A percentile compares a stretch with the other conserved stretches of the same genome.
These are phyloP conservation scores for Podiceps cristatus DNA, from an alignment of 2,113 vertebrate genomes.

Conservation along the genomic window DNA sequence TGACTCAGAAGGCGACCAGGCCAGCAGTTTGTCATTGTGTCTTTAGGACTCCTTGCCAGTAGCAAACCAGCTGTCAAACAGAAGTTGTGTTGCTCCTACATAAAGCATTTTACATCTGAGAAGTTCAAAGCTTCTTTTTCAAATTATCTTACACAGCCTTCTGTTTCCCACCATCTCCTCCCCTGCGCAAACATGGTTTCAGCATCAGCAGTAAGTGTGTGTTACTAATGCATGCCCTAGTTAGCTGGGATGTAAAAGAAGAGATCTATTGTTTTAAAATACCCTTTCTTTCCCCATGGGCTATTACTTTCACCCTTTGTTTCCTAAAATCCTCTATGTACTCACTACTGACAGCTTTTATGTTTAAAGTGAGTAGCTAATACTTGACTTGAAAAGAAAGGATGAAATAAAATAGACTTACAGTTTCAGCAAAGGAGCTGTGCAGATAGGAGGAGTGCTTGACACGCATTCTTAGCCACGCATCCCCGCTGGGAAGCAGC, in stretches of 20 bases:
- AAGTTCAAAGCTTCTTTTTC: not conserved
- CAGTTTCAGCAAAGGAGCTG: not conserved
- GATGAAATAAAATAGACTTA: not conserved
- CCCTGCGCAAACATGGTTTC: not conserved
- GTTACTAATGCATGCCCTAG: not conserved
- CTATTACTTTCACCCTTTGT: not conserved
- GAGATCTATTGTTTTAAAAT: not conserved
- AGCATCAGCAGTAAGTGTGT: not conserved
- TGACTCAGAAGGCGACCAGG: not conserved
- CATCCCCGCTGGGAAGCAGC: not conserved
- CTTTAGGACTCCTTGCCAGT: not conserved
- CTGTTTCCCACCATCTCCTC: not conserved
- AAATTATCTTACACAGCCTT: not conserved
- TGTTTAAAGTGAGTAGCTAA: not conserved
- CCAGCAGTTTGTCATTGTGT: not conserved
- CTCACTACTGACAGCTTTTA: not conserved
- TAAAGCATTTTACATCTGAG: constrained; percentile 5
- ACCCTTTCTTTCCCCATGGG: not conserved
- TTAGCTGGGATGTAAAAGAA: constrained; percentile 14
- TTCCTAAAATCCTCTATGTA: not conserved
- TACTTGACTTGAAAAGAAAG: not conserved
- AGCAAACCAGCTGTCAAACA: constrained; percentile 14
- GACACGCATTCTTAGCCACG: not conserved
- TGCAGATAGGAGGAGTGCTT: not conserved
- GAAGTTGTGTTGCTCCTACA: not conserved